phyloP scores from a whole-genome alignment of 2,113 vertebrate genomes.

The Lophura nycthemera region DNA sequence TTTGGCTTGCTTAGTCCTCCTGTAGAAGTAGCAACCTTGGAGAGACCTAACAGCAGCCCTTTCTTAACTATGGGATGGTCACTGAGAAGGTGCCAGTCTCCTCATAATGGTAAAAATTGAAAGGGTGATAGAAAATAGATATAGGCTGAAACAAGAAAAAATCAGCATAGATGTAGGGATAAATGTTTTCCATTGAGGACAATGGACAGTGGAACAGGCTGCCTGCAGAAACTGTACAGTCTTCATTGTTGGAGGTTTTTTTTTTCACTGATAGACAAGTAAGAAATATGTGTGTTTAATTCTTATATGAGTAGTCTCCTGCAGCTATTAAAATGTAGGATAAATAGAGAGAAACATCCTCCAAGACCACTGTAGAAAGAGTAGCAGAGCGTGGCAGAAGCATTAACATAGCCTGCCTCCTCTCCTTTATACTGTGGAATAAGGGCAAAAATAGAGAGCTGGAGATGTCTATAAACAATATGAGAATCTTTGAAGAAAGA shows the following conservation, averaged over 20 bases:
- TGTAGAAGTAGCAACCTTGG: background rate
- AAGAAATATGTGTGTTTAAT: background rate
- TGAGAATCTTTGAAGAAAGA: background rate
- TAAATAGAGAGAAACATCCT: background rate
- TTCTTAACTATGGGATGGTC: accelerated
- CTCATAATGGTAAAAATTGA: background rate
- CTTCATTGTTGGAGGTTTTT: background rate
- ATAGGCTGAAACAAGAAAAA: background rate
- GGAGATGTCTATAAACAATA: background rate
- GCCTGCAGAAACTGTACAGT: background rate
- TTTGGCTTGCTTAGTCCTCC: background rate
- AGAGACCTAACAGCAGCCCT: background rate
- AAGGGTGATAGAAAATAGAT: background rate
- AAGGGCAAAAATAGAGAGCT: background rate
- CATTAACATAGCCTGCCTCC: background rate
- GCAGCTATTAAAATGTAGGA: background rate
- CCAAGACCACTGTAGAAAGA: background rate
- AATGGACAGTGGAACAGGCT: background rate
- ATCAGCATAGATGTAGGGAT: background rate
- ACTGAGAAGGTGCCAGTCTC: background rate
- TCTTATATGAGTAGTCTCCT: background rate
- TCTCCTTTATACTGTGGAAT: background rate
- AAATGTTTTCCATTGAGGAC: background rate
- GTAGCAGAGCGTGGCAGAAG: background rate
- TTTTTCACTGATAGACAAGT: background rate